These are phyloP conservation scores for Pangasius macronema DNA, from an alignment of 2,797 vertebrate species.

Conservation along the genomic window DNA sequence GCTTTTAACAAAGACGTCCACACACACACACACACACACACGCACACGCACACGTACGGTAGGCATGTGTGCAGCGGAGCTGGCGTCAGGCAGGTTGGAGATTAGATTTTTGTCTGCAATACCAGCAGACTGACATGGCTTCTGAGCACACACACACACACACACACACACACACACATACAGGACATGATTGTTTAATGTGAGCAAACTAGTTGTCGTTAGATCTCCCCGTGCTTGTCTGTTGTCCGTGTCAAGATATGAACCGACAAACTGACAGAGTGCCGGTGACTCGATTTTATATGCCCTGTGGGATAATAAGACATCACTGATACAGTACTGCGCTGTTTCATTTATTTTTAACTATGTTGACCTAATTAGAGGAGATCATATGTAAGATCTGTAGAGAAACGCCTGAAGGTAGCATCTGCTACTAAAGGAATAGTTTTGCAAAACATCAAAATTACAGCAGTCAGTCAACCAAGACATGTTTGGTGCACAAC, in stretches of 20 bases:
- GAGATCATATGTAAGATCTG: background rate
- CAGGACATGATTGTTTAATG: conserved; percentile 1
- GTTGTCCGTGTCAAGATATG: background rate
- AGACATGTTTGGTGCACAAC: background rate
- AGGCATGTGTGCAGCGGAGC: background rate
- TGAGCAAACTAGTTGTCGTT: background rate
- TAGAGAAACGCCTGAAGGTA: background rate
- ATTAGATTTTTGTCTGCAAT: conserved; percentile 35
- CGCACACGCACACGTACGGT: conserved; percentile 1
- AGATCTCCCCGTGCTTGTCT: background rate
- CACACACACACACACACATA: background rate
- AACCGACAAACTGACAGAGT: background rate
- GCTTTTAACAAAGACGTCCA: conserved; percentile 19
- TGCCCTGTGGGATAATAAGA: background rate
- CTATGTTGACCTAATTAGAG: background rate
- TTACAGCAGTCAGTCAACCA: too few relatives aligned
- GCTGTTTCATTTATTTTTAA: background rate
- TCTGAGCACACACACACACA: background rate
- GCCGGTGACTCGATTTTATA: background rate
- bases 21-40: conserved; percentile 18
- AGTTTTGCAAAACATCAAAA: background rate
- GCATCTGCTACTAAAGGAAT: background rate
- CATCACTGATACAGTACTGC: background rate
- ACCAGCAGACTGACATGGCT: conserved; percentile 6
- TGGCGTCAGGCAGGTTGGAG: conserved; percentile 21